Base-by-base conservation (phyloP, 2,797 vertebrate species). In the Danionella dracula region DNA sequence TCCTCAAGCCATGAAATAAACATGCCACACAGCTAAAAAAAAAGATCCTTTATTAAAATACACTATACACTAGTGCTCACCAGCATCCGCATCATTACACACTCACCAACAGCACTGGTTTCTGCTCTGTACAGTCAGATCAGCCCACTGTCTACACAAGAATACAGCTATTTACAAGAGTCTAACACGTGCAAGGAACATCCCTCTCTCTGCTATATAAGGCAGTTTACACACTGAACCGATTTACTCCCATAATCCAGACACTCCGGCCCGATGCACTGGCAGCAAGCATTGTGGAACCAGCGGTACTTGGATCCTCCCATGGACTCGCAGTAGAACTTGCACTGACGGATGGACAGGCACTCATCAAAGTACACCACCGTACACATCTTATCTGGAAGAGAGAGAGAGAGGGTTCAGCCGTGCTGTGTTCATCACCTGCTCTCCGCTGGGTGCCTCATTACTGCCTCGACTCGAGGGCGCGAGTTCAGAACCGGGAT, bases 201-300 rank as follows among this genome's bases (percentile, higher is more conserved):
- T n/a, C n/a, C n/a, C n/a, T 3, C 8, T 35, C 8, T 35, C 7
- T 35, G 23, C 95, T 86, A 99, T 81, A 96, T 93, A 79, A 98
- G 93, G 85, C 97, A 99, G 89, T 97, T 97, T 90, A 94, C 93
- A 82, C 97, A 99, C 73, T 95, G 96, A 72, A 97, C 96, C 6
- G 90, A 86, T 81, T 96, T 98, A 82, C 95, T 99, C 79, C 97
- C 97, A 0, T 99, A 99, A 86, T 99, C 96, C 20, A 98, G 87
- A 42, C 97, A 99, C 73, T 98, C 95, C 0, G 97, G 97, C 1
- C 97, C 97, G 4, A 99, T 90, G 68, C 97, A 99, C 80, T 99
- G 94, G 8, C 97, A 99, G 91, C 97, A 99, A 61, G 97, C 97
- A 20, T 99, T 99, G 86, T 99, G 97, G 76, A 99, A 99, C 97